Conservation (phyloP, 2,113 vertebrate genomes). For the Apteryx mantelli region DNA sequence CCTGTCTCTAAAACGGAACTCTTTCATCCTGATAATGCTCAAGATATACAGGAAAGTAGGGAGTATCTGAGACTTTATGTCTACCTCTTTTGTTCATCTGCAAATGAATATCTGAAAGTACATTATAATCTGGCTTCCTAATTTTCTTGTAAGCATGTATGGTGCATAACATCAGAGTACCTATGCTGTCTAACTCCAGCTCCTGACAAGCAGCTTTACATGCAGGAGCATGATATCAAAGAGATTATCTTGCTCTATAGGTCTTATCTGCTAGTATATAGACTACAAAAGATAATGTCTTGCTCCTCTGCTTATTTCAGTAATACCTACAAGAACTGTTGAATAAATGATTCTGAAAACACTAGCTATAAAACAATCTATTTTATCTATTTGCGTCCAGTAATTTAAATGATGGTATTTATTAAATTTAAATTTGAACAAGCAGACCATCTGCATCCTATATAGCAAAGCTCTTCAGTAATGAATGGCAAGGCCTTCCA, state of each 20-base stretch:
- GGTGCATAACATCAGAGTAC: not conserved
- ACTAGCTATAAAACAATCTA: not conserved
- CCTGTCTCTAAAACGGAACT: not conserved
- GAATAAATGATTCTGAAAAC: not conserved
- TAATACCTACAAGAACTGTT: not conserved
- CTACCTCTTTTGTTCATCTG: not conserved
- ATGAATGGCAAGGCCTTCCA: not conserved
- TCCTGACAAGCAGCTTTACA: not conserved
- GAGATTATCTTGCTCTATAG: not conserved
- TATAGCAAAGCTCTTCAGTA: not conserved
- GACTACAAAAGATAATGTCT: not conserved
- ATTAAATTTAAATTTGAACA: not conserved
- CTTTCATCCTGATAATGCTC: rapidly evolving
- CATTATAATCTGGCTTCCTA: not conserved
- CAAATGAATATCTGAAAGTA: not conserved
- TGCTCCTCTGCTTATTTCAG: not conserved
- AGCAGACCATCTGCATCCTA: not conserved
- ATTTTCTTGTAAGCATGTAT: not conserved
- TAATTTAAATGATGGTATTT: not conserved
- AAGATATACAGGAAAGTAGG: not conserved
- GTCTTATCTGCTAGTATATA: not conserved
- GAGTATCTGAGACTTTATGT: not conserved
- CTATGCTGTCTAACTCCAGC: not conserved
- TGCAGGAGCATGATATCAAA: not conserved
- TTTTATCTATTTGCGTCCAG: not conserved